These are phyloP conservation scores for Beris morrisii DNA, from an alignment of 2,888 invertebrate genomes.

Conservation along the genomic window DNA sequence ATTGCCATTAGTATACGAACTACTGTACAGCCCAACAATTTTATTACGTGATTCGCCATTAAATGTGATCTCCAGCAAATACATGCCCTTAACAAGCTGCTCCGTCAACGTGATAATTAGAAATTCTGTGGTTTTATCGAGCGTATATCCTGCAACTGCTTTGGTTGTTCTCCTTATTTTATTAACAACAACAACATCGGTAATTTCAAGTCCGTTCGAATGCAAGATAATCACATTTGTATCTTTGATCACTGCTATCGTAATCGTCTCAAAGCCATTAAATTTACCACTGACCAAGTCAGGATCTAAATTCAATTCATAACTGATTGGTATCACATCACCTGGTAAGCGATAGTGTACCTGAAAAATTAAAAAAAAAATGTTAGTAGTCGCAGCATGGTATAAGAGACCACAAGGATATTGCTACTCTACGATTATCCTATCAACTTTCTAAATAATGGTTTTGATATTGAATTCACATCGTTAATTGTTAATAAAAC, in stretches of 20 bases:
- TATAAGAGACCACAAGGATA: too few relatives aligned
- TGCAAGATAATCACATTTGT: slow-evolving; percentile 63
- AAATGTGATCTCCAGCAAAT: slow-evolving; percentile 64
- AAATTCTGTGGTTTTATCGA: slow-evolving; percentile 54
- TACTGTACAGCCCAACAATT: slow-evolving; percentile 74
- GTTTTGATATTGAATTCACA: too few relatives aligned
- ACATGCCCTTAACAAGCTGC: slow-evolving; percentile 49
- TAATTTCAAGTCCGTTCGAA: slow-evolving; percentile 60
- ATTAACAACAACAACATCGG: slow-evolving; percentile 43
- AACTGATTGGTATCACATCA: slow-evolving; percentile 64
- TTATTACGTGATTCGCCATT: slow-evolving; percentile 66
- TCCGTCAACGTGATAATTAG: slow-evolving; percentile 53
- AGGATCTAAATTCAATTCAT: slow-evolving; percentile 70
- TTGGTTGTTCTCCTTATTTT: neutral
- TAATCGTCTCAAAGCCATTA: slow-evolving; percentile 61
- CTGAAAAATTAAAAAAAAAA: slow-evolving; percentile 8
- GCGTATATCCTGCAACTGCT: neutral
- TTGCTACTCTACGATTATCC: too few relatives aligned
- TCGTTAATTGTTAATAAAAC: too few relatives aligned
- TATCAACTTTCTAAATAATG: too few relatives aligned
- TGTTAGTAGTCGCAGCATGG: too few relatives aligned
- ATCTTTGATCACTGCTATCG: slow-evolving; percentile 54
- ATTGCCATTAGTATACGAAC: slow-evolving; percentile 60
- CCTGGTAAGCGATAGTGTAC: slow-evolving; percentile 59
- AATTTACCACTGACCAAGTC: slow-evolving; percentile 62